Conservation (phyloP, 2,113 vertebrate species). For the Podocnemis expansa region DNA sequence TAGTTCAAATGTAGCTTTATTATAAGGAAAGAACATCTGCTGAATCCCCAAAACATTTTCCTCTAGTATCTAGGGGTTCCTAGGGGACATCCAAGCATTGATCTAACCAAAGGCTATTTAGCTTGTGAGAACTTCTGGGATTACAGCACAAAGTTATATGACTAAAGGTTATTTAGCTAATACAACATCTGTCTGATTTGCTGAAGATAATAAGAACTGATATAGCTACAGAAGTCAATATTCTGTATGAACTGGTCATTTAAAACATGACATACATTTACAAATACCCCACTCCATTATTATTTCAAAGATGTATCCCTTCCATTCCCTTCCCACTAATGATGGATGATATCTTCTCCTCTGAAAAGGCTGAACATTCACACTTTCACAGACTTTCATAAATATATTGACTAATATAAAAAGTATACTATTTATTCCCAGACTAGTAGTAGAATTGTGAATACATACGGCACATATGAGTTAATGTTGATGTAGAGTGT, state of each 20-base stretch:
- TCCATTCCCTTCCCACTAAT: background rate
- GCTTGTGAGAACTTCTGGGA: too few relatives aligned
- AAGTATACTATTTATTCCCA: constrained; percentile 36
- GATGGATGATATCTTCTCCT: background rate
- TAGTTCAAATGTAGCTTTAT: too few relatives aligned
- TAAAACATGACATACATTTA: background rate
- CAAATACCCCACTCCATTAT: background rate
- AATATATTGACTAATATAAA: constrained; percentile 22
- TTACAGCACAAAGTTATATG: too few relatives aligned
- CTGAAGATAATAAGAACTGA: too few relatives aligned
- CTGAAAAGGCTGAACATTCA: background rate
- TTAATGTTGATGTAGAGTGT: constrained; percentile 58
- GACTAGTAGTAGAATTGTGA: constrained; percentile 24
- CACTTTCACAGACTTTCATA: constrained; percentile 8
- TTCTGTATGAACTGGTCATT: background rate
- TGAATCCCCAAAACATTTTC: background rate
- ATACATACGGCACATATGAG: background rate
- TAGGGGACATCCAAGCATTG: background rate
- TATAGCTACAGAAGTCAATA: background rate
- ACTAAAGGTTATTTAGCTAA: too few relatives aligned
- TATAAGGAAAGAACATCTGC: too few relatives aligned
- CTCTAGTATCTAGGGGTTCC: background rate
- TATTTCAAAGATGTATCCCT: background rate
- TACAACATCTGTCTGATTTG: too few relatives aligned
- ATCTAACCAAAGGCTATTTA: background rate